Conservation (phyloP, 2,113 vertebrate genomes). For the Podarcis cretensis region DNA sequence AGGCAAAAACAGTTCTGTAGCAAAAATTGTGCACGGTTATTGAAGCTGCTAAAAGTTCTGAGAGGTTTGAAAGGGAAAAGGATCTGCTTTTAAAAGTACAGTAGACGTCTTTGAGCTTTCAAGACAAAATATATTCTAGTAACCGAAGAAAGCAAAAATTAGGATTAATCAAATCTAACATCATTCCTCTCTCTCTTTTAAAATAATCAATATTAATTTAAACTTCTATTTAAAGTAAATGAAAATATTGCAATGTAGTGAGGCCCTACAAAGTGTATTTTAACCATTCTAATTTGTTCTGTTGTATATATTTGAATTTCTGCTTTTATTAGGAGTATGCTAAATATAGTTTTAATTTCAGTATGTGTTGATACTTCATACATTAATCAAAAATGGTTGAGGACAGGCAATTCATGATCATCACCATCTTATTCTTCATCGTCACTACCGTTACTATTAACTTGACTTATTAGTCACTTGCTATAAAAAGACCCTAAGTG, state of each 20-base stretch:
- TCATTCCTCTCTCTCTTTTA: conserved; percentile 22
- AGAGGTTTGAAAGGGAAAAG: conserved; percentile 27
- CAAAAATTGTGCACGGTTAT: conserved; percentile 38
- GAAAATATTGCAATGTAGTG: conserved; percentile 38
- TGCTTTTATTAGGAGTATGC: conserved; percentile 44
- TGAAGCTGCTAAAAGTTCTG: conserved; percentile 46
- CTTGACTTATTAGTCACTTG: no score
- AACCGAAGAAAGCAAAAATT: conserved; percentile 46
- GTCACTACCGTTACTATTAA: not conserved
- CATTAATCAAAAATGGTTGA: conserved; percentile 6
- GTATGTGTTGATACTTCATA: conserved; percentile 57
- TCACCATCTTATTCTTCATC: no score
- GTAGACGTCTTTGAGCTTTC: conserved; percentile 44
- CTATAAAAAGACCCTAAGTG: no score
- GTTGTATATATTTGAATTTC: conserved; percentile 29
- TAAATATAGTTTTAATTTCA: conserved; percentile 65
- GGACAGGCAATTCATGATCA: no score
- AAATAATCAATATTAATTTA: conserved; percentile 34
- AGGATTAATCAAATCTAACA: conserved; percentile 37
- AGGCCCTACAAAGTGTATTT: conserved; percentile 32
- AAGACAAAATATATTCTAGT: conserved; percentile 46
- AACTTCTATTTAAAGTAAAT: conserved; percentile 35
- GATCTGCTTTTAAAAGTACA: conserved; percentile 39
- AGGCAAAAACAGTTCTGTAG: conserved; percentile 15
- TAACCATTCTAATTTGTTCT: conserved; percentile 50